A percentile compares a stretch with the other conserved stretches of the same genome.
Conservation (phyloP, 2,888 invertebrate genomes). For the Ectemnius cavifrons region DNA sequence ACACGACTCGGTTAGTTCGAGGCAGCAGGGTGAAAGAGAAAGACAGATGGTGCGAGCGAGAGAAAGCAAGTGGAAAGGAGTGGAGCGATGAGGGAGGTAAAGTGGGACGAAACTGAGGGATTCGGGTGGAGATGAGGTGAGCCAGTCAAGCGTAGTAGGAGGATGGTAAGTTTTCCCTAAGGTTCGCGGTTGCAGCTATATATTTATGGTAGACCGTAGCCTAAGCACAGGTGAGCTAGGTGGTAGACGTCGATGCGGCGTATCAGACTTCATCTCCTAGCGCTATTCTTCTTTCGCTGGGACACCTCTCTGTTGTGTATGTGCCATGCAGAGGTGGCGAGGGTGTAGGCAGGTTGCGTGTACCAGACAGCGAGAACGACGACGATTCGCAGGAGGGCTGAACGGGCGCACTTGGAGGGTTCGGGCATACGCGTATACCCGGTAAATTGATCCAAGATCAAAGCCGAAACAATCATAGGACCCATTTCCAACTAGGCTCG, state of each 20-base stretch:
- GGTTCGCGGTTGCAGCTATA: constrained; percentile 26
- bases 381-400: constrained; percentile 56
- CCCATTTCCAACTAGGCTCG: constrained; percentile 65
- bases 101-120: constrained; percentile 11
- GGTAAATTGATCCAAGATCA: constrained; percentile 78
- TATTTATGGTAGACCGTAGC: constrained; percentile 1
- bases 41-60: not conserved
- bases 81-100: not conserved
- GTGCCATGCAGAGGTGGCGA: not conserved
- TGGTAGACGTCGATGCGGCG: not conserved
- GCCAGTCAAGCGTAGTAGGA: constrained; percentile 11
- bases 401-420: constrained; percentile 54
- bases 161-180: constrained; percentile 25
- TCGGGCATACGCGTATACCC: constrained; percentile 71
- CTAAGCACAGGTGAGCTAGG: not conserved
- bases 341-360: constrained; percentile 1
- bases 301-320: constrained; percentile 6
- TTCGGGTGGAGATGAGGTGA: constrained; percentile 20
- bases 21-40: constrained; percentile 17
- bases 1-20: constrained; percentile 45
- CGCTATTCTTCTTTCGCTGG: not conserved
- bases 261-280: constrained; percentile 13
- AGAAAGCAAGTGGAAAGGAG: no score
- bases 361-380: constrained; percentile 37
- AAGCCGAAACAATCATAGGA: constrained; percentile 78